Conservation (phyloP, 92 coral and sea anemone species). For the Paragorgia papillata region DNA sequence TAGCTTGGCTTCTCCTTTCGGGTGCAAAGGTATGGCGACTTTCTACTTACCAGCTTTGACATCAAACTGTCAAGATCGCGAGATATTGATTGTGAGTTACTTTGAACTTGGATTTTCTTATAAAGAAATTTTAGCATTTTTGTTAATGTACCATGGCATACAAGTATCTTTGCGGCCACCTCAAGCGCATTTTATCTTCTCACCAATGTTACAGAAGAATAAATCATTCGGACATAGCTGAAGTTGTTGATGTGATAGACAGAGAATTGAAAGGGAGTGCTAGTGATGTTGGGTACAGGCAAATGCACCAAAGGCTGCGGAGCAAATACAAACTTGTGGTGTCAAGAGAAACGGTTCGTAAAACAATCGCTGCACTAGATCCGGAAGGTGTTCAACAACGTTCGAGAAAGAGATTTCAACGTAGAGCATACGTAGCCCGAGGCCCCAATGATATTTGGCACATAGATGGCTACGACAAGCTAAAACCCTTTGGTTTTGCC, state of each 20-base stretch:
- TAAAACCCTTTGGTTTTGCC: conserved; percentile 51
- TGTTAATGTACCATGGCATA: not conserved
- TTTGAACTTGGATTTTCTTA: not conserved
- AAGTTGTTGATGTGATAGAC: conserved; percentile 24
- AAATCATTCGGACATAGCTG: not conserved
- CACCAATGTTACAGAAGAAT: conserved; percentile 13
- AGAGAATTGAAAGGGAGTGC: conserved; percentile 48
- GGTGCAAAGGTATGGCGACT: not conserved
- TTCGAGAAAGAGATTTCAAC: conserved; percentile 26
- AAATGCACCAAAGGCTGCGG: conserved; percentile 19
- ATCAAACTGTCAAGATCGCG: conserved; percentile 9
- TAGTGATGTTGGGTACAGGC: conserved; percentile 36
- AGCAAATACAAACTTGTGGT: conserved; percentile 27
- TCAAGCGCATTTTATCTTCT: conserved; percentile 3
- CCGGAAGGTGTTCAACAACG: conserved; percentile 51
- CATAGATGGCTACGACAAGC: conserved; percentile 53
- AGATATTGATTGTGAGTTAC: not conserved
- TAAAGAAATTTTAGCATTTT: conserved; percentile 5
- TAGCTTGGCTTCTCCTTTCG: not conserved
- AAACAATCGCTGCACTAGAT: conserved; percentile 39
- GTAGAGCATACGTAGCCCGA: not conserved
- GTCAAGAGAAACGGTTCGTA: conserved; percentile 51
- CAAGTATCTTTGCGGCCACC: not conserved
- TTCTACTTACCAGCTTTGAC: not conserved
- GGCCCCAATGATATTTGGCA: conserved; percentile 54